phyloP scores from a whole-genome alignment of 2,797 vertebrate species.

The Peromyscus nudipes region DNA sequence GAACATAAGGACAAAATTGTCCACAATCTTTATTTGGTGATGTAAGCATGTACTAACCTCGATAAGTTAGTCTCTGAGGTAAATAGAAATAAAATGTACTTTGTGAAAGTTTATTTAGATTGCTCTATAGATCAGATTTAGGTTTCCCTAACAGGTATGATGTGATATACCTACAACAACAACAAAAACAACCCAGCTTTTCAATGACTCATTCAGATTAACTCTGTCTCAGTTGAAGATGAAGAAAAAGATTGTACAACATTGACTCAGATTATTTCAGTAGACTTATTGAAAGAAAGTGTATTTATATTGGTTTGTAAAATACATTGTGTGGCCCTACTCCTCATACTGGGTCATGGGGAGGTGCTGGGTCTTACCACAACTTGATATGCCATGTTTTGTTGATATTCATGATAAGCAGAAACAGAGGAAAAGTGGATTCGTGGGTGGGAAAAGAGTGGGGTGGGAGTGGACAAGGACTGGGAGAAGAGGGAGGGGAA shows the following conservation, averaged over 20 bases:
- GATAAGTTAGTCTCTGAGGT: conserved; percentile 24
- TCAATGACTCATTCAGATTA: neutral
- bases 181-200: neutral
- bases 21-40: conserved; percentile 40
- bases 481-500: too few species aligned
- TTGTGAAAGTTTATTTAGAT: neutral
- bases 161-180: neutral
- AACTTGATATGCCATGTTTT: neutral
- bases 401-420: neutral
- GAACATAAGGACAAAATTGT: conserved; percentile 49
- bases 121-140: neutral
- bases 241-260: neutral
- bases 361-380: neutral
- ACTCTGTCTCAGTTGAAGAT: neutral
- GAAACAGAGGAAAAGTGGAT: neutral
- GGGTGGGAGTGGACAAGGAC: too few species aligned
- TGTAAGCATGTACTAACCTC: neutral
- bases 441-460: neutral
- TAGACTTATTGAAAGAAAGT: neutral
- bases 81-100: neutral
- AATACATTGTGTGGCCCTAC: neutral
- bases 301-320: conserved; percentile 7
- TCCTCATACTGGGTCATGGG: neutral
- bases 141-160: neutral
- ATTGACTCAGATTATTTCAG: neutral